Conservation (phyloP, 1,140 invertebrate genomes). For the Rhopalosiphum maidis region DNA sequence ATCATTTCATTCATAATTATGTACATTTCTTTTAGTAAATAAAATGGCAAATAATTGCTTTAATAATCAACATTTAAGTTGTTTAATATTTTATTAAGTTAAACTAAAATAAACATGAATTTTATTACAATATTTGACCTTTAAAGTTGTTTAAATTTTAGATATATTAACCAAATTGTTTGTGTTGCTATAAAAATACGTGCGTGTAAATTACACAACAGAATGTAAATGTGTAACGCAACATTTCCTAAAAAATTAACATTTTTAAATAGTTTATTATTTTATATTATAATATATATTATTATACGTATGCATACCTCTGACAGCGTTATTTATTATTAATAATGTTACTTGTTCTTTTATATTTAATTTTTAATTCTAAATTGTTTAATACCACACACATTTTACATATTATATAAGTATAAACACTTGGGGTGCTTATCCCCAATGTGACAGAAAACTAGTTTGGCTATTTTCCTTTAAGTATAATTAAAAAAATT, state of each 20-base stretch:
- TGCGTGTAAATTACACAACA: not conserved
- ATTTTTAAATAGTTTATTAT: not conserved
- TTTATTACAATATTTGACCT: not conserved
- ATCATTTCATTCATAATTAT: not conserved
- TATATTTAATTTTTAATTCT: not conserved
- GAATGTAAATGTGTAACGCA: not conserved
- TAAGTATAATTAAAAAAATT: too few species aligned
- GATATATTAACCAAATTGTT: not conserved
- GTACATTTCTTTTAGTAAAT: not conserved
- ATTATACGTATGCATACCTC: too few species aligned
- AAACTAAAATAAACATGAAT: not conserved
- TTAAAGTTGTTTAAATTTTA: not conserved
- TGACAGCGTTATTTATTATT: not conserved
- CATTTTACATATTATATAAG: not conserved
- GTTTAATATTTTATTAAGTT: not conserved
- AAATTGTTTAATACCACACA: not conserved
- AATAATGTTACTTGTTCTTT: not conserved
- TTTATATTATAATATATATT: not conserved
- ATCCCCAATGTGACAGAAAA: not conserved
- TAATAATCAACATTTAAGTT: not conserved
- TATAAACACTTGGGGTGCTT: not conserved
- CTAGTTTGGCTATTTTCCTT: too few species aligned
- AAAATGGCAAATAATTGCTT: not conserved
- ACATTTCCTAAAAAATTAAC: not conserved
- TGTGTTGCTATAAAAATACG: not conserved